Base-by-base conservation (phyloP, 2,113 vertebrate genomes). In the Pygoscelis antarcticus region DNA sequence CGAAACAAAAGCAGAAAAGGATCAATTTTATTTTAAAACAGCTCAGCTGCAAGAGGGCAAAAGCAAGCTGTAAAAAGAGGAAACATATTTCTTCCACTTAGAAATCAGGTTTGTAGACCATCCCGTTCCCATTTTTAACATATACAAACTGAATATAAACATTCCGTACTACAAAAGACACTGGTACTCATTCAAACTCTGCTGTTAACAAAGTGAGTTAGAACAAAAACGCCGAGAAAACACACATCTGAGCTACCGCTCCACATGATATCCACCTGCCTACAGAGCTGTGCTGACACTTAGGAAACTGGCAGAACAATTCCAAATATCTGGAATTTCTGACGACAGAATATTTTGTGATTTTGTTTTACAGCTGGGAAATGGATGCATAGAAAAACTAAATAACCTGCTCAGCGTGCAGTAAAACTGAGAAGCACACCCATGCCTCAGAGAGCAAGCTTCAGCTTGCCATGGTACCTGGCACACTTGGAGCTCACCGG, bases 401-500 rank as follows among this genome's bases (percentile, higher is more conserved):
- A 90, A 65, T 14, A 42, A 61, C 7, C 17, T 40, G 34, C 29
- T 54, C 22, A 21, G 42, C 1, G 4, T n/a, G 40, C 26, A 55
- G 57, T 0, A 30, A 55, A 64, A 30, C 23, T 49, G 42, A 25
- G 11, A 76, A 4, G 25, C 2, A 51, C 54, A 16, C 4, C 4
- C 26, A 3, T 17, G 8, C 13, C 71, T 83, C 57, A 42, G 57
- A 51, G 23, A 51, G 16, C n/a, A 42, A 42, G 12, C 13, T 15
- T 2, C 36, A 86, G 57, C 49, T 65, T 38, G 20, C 11, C 17
- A 6, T 4, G 11, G 58, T n/a, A 55, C n/a, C 54, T 22, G 40
- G 14, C 10, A 40, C 7, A 12, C 32, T 2, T 30, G n/a, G 47
- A 16, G 29, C 29, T 54, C 52, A 83, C 32, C 0, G 0, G 3